Percentiles rank a stretch among this genome's conserved stretches.
These are phyloP conservation scores for Campopleginae sp. DNA, from an alignment of 2,888 invertebrate genomes.

Conservation along the genomic window DNA sequence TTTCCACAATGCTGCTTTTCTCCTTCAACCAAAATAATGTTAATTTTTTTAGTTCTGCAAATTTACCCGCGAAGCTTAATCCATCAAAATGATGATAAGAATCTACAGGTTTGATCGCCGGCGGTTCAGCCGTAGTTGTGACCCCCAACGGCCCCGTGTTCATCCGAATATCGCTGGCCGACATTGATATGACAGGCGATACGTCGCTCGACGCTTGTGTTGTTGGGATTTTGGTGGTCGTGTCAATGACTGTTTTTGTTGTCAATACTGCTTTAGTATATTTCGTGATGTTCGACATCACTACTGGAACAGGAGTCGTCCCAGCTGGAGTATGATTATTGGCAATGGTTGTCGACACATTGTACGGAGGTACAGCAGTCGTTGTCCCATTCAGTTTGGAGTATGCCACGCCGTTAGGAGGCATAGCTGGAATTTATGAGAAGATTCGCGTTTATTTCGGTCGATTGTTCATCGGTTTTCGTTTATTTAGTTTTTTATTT, in stretches of 20 bases:
- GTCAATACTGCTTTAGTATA: background rate
- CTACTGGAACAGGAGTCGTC: background rate
- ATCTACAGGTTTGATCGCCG: background rate
- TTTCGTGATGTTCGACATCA: background rate
- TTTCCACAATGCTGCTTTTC: background rate
- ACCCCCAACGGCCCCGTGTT: background rate
- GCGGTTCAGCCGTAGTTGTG: constrained; percentile 46
- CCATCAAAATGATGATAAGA: constrained; percentile 43
- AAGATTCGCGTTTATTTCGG: background rate
- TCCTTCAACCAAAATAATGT: background rate
- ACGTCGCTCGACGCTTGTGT: background rate
- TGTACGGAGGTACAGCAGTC: constrained; percentile 23
- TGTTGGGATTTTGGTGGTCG: background rate
- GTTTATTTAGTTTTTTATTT: background rate
- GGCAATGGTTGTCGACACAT: background rate
- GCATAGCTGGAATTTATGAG: constrained; percentile 18
- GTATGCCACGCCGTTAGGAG: background rate
- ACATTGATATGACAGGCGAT: constrained; percentile 1
- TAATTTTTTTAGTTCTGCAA: background rate
- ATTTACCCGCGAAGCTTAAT: constrained; percentile 46
- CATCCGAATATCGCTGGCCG: background rate
- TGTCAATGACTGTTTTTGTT: constrained; percentile 18
- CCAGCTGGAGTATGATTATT: constrained; percentile 11
- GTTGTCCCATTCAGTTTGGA: constrained; percentile 23
- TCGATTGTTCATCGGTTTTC: background rate